Conservation (phyloP, 30 jellyfish, hydroid and myxozoan species). For the Chrysaora quinquecirrha region DNA sequence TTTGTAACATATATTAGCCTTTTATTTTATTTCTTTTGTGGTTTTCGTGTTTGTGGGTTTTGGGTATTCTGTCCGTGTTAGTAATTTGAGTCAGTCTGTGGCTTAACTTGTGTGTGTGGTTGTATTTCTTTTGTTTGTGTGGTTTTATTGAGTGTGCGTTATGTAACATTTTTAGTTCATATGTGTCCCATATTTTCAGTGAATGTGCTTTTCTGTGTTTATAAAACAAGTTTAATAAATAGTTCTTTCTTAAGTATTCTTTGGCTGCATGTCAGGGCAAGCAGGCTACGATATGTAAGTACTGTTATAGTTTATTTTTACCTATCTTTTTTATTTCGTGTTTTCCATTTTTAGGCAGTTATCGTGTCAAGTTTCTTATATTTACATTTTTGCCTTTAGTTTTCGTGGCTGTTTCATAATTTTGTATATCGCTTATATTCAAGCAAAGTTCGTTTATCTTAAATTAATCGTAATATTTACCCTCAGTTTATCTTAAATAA, state of each 20-base stretch:
- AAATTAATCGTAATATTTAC: neutral
- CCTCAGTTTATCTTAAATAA: neutral
- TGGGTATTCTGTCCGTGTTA: slow-evolving; percentile 16
- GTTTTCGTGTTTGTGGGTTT: slow-evolving; percentile 8
- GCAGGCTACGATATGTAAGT: slow-evolving; percentile 14
- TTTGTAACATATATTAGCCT: slow-evolving; percentile 8
- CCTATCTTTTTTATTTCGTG: neutral
- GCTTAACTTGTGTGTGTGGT: slow-evolving; percentile 4
- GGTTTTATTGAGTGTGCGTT: neutral
- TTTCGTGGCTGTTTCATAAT: neutral
- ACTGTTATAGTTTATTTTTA: neutral
- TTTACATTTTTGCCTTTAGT: neutral
- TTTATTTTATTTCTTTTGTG: neutral
- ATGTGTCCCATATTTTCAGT: slow-evolving; percentile 1
- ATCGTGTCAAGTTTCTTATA: slow-evolving; percentile 10
- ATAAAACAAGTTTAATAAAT: neutral
- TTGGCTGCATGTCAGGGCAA: slow-evolving; percentile 23
- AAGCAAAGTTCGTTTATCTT: neutral
- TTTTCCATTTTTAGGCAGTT: slow-evolving; percentile 1
- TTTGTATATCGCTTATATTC: neutral
- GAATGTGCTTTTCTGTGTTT: too few species aligned
- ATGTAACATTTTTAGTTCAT: slow-evolving; percentile 4
- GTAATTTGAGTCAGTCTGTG: slow-evolving; percentile 17
- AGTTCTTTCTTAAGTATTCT: slow-evolving; percentile 1
- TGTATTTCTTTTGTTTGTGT: neutral